Evolutionary conservation across 2,113 vertebrate species (phyloP).

Genomic region (Megaptera novaeangliae): DNA sequence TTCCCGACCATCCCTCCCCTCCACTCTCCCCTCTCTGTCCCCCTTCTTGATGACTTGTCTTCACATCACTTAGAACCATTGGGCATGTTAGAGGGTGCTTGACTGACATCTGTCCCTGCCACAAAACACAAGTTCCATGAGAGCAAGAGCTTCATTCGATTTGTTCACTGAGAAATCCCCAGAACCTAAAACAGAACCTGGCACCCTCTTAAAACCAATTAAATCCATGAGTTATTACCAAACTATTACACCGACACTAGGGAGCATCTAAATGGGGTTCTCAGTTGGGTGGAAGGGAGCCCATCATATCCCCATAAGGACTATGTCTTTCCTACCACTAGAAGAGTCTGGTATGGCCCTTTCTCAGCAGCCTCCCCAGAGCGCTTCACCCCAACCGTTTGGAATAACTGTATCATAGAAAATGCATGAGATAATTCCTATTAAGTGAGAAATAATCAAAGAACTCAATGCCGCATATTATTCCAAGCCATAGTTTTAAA

Average conservation of each 20-base stretch:
- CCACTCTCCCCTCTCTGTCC: not conserved
- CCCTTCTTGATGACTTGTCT: not conserved
- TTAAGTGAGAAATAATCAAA: not conserved
- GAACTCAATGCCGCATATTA: not conserved
- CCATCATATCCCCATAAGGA: accelerated
- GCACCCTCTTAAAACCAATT: not conserved
- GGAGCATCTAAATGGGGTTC: not conserved
- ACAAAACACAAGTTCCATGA: not conserved
- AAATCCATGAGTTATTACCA: not conserved
- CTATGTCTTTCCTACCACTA: not conserved
- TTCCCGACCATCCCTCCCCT: not conserved
- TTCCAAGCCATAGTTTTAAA: not conserved
- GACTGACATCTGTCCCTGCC: not conserved
- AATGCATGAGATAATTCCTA: not conserved
- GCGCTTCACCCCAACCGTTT: not conserved
- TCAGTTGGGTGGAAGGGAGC: not conserved
- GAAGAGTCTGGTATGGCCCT: not conserved
- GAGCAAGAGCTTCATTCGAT: not conserved
- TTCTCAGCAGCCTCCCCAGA: not conserved
- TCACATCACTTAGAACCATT: not conserved
- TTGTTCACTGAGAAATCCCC: not conserved
- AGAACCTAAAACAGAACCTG: not conserved
- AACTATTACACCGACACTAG: not conserved
- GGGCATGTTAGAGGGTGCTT: not conserved
- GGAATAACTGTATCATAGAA: not conserved